Evolutionary conservation across 2,797 vertebrate species (phyloP).

Genomic region (Siniperca undulata): DNA sequence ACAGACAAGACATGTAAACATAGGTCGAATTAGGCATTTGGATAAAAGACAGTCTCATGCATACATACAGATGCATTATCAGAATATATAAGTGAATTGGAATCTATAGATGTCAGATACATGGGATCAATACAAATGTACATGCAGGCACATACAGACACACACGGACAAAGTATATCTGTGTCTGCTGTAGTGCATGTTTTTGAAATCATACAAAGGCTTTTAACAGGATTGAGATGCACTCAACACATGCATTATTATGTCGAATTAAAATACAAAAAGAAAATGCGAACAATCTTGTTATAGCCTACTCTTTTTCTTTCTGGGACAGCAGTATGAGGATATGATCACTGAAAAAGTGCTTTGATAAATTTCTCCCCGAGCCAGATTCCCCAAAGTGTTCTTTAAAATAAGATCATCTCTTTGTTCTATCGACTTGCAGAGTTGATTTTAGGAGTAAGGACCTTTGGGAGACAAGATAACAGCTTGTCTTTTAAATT

Average conservation of each 20-base stretch:
- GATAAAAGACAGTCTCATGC: background rate
- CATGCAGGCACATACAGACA: background rate
- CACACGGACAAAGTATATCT: background rate
- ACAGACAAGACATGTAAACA: background rate
- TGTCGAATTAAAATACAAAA: conserved; percentile 3
- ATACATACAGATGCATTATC: background rate
- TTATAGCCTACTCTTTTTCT: background rate
- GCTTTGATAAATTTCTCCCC: conserved; percentile 18
- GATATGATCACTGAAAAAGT: background rate
- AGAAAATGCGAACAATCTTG: background rate
- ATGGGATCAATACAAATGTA: background rate
- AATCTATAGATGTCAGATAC: background rate
- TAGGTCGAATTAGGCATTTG: background rate
- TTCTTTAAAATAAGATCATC: conserved; percentile 29
- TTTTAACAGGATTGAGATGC: background rate
- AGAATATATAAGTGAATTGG: background rate
- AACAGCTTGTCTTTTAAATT: conserved; percentile 5
- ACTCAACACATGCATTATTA: background rate
- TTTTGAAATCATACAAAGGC: background rate
- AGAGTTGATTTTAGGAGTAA: background rate
- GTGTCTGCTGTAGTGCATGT: background rate
- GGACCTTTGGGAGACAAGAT: background rate
- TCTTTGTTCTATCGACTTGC: conserved; percentile 27
- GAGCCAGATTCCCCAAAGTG: conserved; percentile 16
- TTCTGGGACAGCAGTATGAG: background rate